Percentiles rank a stretch among this genome's conserved stretches.
Evolutionary conservation across 2,888 invertebrate species (phyloP).

Genomic region (Sthenelais limicola): DNA sequence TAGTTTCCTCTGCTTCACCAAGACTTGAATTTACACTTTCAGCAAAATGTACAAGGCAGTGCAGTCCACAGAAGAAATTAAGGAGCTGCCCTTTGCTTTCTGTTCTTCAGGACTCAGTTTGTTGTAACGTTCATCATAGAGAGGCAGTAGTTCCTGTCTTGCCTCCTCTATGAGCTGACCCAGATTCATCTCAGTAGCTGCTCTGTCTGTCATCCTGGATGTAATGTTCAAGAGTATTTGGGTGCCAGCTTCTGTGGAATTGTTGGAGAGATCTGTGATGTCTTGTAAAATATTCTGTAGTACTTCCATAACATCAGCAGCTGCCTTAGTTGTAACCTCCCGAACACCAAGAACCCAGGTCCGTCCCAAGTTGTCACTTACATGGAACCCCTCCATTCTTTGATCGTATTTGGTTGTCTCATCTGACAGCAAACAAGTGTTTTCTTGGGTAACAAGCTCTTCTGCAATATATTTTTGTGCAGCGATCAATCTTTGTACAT

Average conservation of each 20-base stretch:
- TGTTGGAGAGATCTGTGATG: background rate
- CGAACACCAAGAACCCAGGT: conserved; percentile 9
- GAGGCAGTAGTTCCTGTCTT: background rate
- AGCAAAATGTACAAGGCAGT: background rate
- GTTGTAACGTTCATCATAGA: background rate
- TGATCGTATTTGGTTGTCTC: background rate
- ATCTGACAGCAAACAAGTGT: background rate
- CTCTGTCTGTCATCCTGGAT: conserved; percentile 2
- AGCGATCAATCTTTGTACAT: too few relatives aligned
- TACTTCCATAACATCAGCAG: background rate
- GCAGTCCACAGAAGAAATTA: conserved; percentile 8
- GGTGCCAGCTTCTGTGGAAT: background rate
- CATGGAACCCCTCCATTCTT: conserved; percentile 9
- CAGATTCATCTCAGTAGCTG: conserved; percentile 1
- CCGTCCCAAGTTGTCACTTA: background rate
- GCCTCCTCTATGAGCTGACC: background rate
- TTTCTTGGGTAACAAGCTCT: background rate
- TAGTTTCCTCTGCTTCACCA: too few relatives aligned
- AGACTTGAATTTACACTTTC: background rate
- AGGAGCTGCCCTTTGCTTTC: background rate
- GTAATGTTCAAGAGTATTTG: background rate
- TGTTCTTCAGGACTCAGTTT: background rate
- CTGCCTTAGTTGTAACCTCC: conserved; percentile 13
- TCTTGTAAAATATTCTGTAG: background rate
- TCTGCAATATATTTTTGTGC: too few relatives aligned